A percentile compares a stretch with the other conserved stretches of the same genome.
Conservation (phyloP, 2,888 invertebrate genomes). For the Ormyrus thymus region DNA sequence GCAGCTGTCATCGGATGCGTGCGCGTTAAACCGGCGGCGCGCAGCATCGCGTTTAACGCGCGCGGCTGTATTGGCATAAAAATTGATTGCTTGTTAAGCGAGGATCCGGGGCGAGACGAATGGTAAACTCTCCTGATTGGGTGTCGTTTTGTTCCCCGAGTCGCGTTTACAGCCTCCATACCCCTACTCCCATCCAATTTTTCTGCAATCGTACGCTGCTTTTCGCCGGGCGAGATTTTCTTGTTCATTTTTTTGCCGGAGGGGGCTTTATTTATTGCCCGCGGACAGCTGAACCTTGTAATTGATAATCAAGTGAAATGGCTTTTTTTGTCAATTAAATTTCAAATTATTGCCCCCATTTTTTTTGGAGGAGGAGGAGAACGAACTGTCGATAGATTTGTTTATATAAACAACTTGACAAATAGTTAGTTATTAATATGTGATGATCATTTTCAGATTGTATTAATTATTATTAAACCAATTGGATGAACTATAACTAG, state of each 20-base stretch:
- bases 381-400: too few relatives aligned
- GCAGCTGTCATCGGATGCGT: conserved; percentile 9
- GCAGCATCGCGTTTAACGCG: conserved; percentile 14
- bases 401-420: too few relatives aligned
- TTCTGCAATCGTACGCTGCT: conserved; percentile 3
- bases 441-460: too few relatives aligned
- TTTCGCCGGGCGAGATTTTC: background rate
- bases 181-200: conserved; percentile 16
- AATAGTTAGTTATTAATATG: too few relatives aligned
- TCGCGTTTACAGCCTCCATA: conserved; percentile 8
- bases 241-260: background rate
- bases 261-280: background rate
- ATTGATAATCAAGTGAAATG: conserved; percentile 40
- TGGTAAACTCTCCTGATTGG: conserved; percentile 49
- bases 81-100: conserved; percentile 57
- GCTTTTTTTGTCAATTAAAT: conserved; percentile 14
- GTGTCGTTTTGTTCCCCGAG: conserved; percentile 27
- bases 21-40: conserved; percentile 5
- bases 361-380: too few relatives aligned
- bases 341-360: conserved; percentile 6
- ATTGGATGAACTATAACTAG: too few relatives aligned
- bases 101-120: conserved; percentile 22
- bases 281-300: conserved; percentile 11
- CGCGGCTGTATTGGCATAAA: conserved; percentile 42
- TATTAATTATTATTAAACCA: too few relatives aligned